Evolutionary conservation across 23 tunicate species (phyloP), one percentile per base, ranked within the genome.

Genomic region (Trididemnum nubilum): DNA sequence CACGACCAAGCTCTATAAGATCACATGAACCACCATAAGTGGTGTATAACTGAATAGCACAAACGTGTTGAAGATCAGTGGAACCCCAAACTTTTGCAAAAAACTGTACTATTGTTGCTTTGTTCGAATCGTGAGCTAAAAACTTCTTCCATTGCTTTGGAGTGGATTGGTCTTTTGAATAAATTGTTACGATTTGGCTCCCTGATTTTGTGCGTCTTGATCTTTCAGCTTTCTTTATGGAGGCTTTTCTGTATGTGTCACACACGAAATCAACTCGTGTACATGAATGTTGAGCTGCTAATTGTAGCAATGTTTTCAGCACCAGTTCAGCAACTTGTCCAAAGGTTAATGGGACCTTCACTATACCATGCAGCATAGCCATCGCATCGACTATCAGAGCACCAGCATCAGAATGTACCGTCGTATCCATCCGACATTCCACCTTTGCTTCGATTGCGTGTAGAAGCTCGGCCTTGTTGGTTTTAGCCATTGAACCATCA

Each of bases 351-450:
- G 54, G 54, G 15, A 15, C 15, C 15, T 7, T 44, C 54, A 15
- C 15, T 9, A 15, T 44, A 15, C 12, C 54, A 44, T 44, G 54
- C 26, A 61, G 3, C 26, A 24, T 12, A 12, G 67, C 26, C 26
- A 61, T 61, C n/a, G 5, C 67, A n/a, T 61, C 67, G 26, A 61
- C 67, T 12, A 61, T 24, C 67, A 61, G 29, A 15, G 67, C 67
- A n/a, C 67, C 67, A 15, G 5, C n/a, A 21, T 12, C n/a, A 3
- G 67, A 61, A 4, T 61, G 26, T 4, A 44, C 54, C 25, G 22
- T 12, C 18, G 25, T 12, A 61, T 21, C 29, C n/a, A n/a, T n/a
- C n/a, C n/a, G n/a, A n/a, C n/a, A n/a, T 61, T 26, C 29, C 26
- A 15, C 18, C 67, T n/a, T 61, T 61, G 5, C n/a, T 61, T 61